Percentiles rank a stretch among this genome's conserved stretches.
These are phyloP conservation scores for Forbesichthys papilliferus DNA, from an alignment of 2,113 vertebrate genomes.

Conservation along the genomic window DNA sequence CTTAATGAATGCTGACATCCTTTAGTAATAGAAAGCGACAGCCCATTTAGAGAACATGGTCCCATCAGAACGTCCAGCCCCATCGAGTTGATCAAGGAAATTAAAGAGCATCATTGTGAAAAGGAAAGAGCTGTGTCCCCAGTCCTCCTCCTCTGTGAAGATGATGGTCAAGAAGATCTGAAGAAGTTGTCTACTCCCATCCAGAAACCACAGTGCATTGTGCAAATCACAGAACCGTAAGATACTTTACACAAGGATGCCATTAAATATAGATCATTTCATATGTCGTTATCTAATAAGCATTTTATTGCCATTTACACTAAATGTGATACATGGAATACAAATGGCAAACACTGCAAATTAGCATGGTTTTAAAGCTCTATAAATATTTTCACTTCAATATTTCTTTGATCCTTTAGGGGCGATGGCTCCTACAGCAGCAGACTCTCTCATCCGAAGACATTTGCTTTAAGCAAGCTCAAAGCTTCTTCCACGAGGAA, in stretches of 20 bases:
- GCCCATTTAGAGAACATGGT: conserved; percentile 32
- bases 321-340: too few relatives aligned
- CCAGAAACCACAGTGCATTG: conserved; percentile 22
- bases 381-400: neutral
- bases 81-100: conserved; percentile 27
- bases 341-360: too few relatives aligned
- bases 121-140: conserved; percentile 36
- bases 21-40: conserved; percentile 27
- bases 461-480: conserved; percentile 26
- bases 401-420: neutral
- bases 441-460: conserved; percentile 41
- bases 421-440: neutral
- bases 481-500: conserved; percentile 14
- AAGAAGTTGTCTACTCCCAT: neutral
- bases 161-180: conserved; percentile 30
- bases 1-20: neutral
- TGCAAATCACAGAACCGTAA: conserved; percentile 14
- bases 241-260: neutral
- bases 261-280: too few relatives aligned
- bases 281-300: too few relatives aligned
- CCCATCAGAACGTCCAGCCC: conserved; percentile 74
- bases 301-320: too few relatives aligned
- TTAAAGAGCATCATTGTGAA: neutral
- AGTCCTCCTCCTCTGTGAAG: conserved; percentile 51
- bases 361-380: neutral